Percentiles rank a stretch among this genome's conserved stretches.
Conservation (phyloP, 2,113 vertebrate species). For the Aleadryas rufinucha region DNA sequence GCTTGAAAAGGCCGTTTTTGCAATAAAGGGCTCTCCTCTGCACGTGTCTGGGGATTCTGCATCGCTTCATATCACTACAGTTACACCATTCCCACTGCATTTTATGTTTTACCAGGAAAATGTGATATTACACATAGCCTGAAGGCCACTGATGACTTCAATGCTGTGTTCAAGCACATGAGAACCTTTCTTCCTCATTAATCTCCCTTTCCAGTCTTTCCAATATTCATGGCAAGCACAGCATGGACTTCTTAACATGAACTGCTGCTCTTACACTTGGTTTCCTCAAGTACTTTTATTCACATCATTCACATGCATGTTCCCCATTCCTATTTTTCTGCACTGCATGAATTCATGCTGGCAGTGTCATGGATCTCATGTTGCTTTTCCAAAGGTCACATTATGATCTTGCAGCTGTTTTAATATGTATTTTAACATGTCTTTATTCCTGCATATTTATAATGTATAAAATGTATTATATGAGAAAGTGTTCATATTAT, state of each 20-base stretch:
- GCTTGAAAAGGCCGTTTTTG: too few species aligned
- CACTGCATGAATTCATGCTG: neutral
- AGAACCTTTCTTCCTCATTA: neutral
- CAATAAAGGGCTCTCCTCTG: too few species aligned
- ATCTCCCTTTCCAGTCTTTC: neutral
- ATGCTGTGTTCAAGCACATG: neutral
- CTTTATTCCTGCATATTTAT: neutral
- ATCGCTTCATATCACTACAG: too few species aligned
- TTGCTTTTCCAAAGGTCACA: neutral
- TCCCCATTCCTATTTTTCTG: neutral
- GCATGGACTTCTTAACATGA: neutral
- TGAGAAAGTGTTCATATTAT: neutral
- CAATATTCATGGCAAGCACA: neutral
- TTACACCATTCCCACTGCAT: neutral
- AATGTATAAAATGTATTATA: too few species aligned
- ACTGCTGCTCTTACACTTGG: neutral
- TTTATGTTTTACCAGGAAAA: neutral
- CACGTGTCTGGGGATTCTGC: too few species aligned
- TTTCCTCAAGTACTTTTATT: neutral
- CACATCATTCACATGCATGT: neutral
- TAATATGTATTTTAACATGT: neutral
- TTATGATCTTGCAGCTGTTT: neutral
- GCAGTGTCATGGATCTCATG: neutral
- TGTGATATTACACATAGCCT: neutral
- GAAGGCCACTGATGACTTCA: neutral